Percentiles rank a stretch among this genome's conserved stretches.
Evolutionary conservation across 2,888 invertebrate genomes (phyloP).

Genomic region (Rotaria socialis): DNA sequence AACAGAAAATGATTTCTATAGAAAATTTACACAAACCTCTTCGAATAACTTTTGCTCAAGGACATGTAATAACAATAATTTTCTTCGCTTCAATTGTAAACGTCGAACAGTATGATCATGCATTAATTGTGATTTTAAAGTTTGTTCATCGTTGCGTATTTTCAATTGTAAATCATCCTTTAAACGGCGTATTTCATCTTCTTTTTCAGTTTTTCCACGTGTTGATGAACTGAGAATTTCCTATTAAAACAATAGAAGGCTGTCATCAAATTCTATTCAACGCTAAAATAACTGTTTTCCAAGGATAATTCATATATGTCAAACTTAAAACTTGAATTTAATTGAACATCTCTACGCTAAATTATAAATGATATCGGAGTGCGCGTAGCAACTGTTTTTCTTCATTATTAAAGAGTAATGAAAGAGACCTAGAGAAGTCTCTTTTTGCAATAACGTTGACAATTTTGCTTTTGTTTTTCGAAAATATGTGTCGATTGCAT

Average conservation of each 20-base stretch:
- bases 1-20: background rate
- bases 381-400: too few relatives aligned
- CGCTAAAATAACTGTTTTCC: too few relatives aligned
- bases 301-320: too few relatives aligned
- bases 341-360: too few relatives aligned
- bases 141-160: constrained; percentile 5
- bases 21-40: background rate
- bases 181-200: constrained; percentile 16
- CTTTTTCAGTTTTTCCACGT: constrained; percentile 26
- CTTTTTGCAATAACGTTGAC: too few relatives aligned
- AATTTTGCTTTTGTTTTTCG: background rate
- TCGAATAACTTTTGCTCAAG: constrained; percentile 7
- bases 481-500: background rate
- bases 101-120: constrained; percentile 25
- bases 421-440: too few relatives aligned
- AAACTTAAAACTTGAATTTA: too few relatives aligned
- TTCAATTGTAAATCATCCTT: constrained; percentile 28
- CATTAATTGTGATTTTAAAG: constrained; percentile 8
- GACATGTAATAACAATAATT: constrained; percentile 21
- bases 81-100: constrained; percentile 24
- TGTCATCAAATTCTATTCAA: too few relatives aligned
- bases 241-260: background rate
- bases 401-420: too few relatives aligned
- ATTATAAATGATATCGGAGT: too few relatives aligned
- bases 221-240: constrained; percentile 26